phyloP scores from a whole-genome alignment of 2,113 vertebrate species.

The Chinchilla lanigera region DNA sequence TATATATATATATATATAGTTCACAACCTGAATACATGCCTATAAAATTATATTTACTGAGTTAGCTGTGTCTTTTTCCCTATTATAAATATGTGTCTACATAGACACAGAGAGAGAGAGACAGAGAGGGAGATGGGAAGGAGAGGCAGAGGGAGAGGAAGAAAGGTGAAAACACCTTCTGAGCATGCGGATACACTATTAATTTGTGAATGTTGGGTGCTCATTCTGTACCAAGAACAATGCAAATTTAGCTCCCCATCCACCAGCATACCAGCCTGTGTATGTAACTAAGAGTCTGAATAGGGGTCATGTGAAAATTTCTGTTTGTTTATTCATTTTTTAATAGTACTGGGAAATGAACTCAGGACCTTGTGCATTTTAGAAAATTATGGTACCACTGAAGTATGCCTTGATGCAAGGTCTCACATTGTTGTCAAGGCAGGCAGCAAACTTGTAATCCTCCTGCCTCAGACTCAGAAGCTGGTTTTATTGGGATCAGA shows the following conservation, averaged over 20 bases:
- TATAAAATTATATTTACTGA: not conserved
- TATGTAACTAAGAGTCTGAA: not conserved
- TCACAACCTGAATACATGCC: not conserved
- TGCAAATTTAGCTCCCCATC: not conserved
- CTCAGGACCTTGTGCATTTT: not conserved
- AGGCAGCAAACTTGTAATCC: not conserved
- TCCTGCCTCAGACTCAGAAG: not conserved
- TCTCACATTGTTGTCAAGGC: not conserved
- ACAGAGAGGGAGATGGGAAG: fast-evolving
- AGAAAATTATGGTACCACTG: not conserved
- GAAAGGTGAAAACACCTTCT: not conserved
- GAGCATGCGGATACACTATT: not conserved
- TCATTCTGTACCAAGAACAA: not conserved
- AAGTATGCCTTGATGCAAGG: not conserved
- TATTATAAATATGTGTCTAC: not conserved
- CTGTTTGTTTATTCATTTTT: not conserved
- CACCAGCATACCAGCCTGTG: not conserved
- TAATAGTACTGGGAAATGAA: not conserved
- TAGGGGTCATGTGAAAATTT: not conserved
- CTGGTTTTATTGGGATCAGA: not conserved
- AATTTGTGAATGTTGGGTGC: not conserved
- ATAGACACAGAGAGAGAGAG: not conserved
- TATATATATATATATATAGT: not conserved
- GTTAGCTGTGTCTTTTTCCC: not conserved
- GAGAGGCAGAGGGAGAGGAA: fast-evolving